Percentiles rank a stretch among this genome's conserved stretches.
phyloP scores from a whole-genome alignment of 2,113 vertebrate species.

The Hypanus sabinus region DNA sequence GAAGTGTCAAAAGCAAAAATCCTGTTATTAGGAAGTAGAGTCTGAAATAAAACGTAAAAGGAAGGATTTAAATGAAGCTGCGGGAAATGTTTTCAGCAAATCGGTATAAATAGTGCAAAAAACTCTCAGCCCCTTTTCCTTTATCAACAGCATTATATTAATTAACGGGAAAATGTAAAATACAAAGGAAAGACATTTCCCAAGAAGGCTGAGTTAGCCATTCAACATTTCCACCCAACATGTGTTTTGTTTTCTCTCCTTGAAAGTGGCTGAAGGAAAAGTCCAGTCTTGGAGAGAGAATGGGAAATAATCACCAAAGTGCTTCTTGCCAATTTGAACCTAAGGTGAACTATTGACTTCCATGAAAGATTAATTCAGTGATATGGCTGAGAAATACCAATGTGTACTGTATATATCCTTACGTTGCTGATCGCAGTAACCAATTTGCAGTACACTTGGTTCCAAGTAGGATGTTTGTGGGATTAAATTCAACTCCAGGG shows the following conservation, averaged over 20 bases:
- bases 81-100: not conserved
- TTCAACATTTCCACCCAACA: not conserved
- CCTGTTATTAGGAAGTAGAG: not conserved
- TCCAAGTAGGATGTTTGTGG: no score
- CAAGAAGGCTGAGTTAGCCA: not conserved
- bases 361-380: not conserved
- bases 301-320: not conserved
- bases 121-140: not conserved
- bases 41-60: conserved; percentile 24
- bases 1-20: conserved; percentile 28
- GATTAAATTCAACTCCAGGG: no score
- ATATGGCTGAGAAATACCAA: not conserved
- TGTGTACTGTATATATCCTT: not conserved
- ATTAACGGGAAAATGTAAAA: conserved; percentile 16
- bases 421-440: not conserved
- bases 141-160: not conserved
- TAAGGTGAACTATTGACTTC: not conserved
- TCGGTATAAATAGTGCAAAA: not conserved
- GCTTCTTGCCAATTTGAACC: not conserved
- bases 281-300: not conserved
- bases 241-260: not conserved
- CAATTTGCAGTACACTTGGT: no score
- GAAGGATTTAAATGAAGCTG: conserved; percentile 22
- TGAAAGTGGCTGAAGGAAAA: not conserved
- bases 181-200: not conserved